phyloP scores from a whole-genome alignment of 2,888 invertebrate species.

The Alsophila aescularia region DNA sequence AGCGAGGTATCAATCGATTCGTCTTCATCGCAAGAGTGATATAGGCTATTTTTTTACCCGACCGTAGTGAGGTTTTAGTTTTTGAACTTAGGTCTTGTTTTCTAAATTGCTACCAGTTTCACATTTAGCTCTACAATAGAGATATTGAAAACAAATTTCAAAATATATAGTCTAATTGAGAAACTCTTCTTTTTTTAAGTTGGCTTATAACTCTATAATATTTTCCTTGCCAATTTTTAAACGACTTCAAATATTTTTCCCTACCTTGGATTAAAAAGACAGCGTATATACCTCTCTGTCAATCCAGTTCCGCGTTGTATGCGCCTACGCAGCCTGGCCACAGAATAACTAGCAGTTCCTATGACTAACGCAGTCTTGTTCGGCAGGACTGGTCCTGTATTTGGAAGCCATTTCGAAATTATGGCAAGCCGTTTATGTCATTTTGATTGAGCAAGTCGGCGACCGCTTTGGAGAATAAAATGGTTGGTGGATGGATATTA shows the following conservation, averaged over 20 bases:
- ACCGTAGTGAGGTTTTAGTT: no score
- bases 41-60: no score
- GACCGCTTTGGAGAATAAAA: conserved; percentile 17
- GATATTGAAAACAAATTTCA: no score
- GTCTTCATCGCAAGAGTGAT: no score
- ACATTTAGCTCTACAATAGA: no score
- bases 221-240: not conserved
- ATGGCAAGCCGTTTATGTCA: conserved; percentile 26
- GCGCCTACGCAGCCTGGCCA: conserved; percentile 20
- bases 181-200: no score
- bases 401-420: conserved; percentile 35
- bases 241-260: not conserved
- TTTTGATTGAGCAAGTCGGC: conserved; percentile 29
- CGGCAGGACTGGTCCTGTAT: conserved; percentile 34
- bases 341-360: no score
- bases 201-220: no score
- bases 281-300: not conserved
- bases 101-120: no score
- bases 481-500: conserved; percentile 6
- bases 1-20: no score
- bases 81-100: no score
- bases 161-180: no score
- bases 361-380: conserved; percentile 16
- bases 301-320: conserved; percentile 16
- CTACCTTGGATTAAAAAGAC: not conserved